Evolutionary conservation across 1,140 invertebrate genomes (phyloP).

Genomic region (Dinothrombium tinctorium): DNA sequence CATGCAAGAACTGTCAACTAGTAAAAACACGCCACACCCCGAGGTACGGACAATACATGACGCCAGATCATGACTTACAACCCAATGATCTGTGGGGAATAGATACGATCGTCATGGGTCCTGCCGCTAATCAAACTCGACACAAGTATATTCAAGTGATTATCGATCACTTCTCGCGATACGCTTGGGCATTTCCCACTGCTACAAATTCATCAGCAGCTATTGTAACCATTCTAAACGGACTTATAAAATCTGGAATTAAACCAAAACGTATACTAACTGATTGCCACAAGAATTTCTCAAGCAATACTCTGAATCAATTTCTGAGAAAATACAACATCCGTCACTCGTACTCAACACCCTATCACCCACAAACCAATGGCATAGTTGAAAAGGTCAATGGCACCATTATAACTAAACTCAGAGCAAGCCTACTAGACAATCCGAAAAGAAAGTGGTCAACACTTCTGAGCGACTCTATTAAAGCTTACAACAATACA

Average conservation of each 20-base stretch:
- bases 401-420: no score
- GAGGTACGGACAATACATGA: neutral
- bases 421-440: no score
- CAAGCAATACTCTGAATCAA: neutral
- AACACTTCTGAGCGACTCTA: no score
- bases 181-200: neutral
- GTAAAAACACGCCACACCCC: neutral
- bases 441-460: no score
- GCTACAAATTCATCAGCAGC: neutral
- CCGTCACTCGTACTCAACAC: no score
- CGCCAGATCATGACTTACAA: neutral
- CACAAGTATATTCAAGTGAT: slow-evolving; percentile 1
- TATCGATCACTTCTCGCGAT: neutral
- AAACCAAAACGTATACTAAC: slow-evolving; percentile 7
- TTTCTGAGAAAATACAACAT: neutral
- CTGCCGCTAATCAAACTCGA: neutral
- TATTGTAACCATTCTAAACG: neutral
- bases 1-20: neutral
- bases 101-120: neutral
- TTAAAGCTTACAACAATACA: no score
- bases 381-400: no score
- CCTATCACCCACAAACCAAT: no score
- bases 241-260: slow-evolving; percentile 4
- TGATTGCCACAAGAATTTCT: slow-evolving; percentile 16
- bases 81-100: neutral